A percentile compares a stretch with the other conserved stretches of the same genome.
Evolutionary conservation across 2,113 vertebrate species (phyloP).

Genomic region (Boulengeromyrus knoepffleri): DNA sequence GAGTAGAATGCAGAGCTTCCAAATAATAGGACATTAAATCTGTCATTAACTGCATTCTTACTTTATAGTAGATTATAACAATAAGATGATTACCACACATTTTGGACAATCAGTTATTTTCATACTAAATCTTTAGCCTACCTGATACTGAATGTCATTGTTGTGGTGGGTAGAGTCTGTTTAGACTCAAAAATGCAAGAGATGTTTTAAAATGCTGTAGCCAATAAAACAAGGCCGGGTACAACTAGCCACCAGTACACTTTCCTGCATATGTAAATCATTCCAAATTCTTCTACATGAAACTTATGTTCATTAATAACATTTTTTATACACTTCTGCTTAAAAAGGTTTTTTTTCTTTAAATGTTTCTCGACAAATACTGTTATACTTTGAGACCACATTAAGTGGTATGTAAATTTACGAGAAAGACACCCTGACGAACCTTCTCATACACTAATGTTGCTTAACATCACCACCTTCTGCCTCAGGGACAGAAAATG

Average conservation of each 20-base stretch:
- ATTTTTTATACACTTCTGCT: not conserved
- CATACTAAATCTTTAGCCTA: not conserved
- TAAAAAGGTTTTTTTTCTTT: not conserved
- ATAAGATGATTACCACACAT: not conserved
- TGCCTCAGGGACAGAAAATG: conserved; percentile 15
- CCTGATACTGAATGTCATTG: not conserved
- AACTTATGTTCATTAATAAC: not conserved
- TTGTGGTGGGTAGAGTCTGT: not conserved
- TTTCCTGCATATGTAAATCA: not conserved
- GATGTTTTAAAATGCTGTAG: not conserved
- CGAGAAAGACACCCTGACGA: not conserved
- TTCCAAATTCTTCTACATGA: not conserved
- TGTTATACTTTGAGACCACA: not conserved
- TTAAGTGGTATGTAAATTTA: not conserved
- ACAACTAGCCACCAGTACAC: not conserved
- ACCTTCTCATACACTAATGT: conserved; percentile 1
- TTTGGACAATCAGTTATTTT: not conserved
- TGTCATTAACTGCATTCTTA: not conserved
- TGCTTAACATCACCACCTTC: conserved; percentile 2
- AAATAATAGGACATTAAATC: not conserved
- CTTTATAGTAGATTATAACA: not conserved
- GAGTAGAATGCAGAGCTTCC: not conserved
- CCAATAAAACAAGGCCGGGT: not conserved
- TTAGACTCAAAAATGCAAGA: not conserved
- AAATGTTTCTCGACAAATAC: not conserved